Base-by-base conservation (phyloP, 2,113 vertebrate species). In the Ameiurus melas region DNA sequence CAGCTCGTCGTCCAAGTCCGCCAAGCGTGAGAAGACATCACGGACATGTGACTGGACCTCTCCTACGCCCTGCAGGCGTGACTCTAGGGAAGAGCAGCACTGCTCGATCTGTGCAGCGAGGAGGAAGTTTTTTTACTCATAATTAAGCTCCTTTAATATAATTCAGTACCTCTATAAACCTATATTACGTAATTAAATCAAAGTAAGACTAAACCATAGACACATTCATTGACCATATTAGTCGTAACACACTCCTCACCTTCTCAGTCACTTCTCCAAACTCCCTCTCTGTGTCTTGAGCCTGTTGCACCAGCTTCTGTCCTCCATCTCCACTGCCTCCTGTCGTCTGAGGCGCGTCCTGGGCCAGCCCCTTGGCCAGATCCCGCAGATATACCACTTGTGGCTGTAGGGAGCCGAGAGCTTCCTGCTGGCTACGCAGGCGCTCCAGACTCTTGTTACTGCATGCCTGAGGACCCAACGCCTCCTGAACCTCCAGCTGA, bases 381-480 rank as follows among this genome's bases (percentile, higher is more conserved):
- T 99, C 96, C 87, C 92, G 95, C 91, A 99, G 96, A 78, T 99
- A 99, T 83, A 96, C 95, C 86, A 99, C 97, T 87, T 99, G 99
- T 0, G 97, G 95, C 84, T 96, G 96, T 90, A 99, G 92, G 3
- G 96, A 96, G 87, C 96, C 93, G 43, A 99, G 94, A 82, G 93
- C 94, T 92, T 98, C 98, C 92, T 98, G 98, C 83, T 99, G 98
- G 1, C 95, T 93, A 64, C 96, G 95, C 66, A 99, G 94, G 79
- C 98, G 96, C 94, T 99, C 99, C 91, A 99, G 89, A 85, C 99
- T 99, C 94, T 99, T 99, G 51, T 95, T 97, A 91, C 97, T 99
- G 92, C 97, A 99, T 0, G 97, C 97, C 93, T 99, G 99, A 0
- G 97, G 95, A 39, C 99, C 98, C 0, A 99, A 92, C 0, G 99